Evolutionary conservation across 2,113 vertebrate genomes (phyloP), one percentile per base, ranked within the genome.

Genomic region (Corydoras maculifer): DNA sequence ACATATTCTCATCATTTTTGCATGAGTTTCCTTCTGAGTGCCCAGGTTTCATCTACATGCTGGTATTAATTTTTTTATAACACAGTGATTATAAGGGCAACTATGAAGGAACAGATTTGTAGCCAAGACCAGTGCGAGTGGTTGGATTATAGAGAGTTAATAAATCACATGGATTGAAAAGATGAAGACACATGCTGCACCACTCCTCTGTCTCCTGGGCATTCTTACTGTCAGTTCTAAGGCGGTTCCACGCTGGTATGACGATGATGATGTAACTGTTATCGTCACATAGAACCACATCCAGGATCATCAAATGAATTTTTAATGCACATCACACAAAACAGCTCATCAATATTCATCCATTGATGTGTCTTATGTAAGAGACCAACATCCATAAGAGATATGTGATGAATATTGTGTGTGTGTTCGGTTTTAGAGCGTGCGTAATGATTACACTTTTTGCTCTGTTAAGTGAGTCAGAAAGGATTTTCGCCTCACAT

Each of bases 261-360:
- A 9, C 6, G 63, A 32, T 25, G 50, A 57, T 70, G 71, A 78
- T 72, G 69, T 75, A 76, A 73, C 66, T 15, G 30, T 49, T 62
- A 61, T 65, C 51, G 30, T 68, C 57, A 68, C 58, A 57, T 54
- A 69, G 55, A 78, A 70, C 65, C 57, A 60, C 58, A 49, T 12
- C 65, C 35, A 54, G 49, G 25, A 31, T 53, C 64, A 14, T 35
- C 53, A n/a, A 32, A 75, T 70, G 70, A 76, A 82, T 79, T 58
- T 72, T 59, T 68, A 74, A 80, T 76, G 67, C 74, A 74, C 55
- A 66, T 72, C 32, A 65, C 65, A 73, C 77, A 83, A 85, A 86
- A 83, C 77, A 83, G 79, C 74, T 62, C 75, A 86, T 79, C 80
- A 87, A 88, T 86, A 89, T 87, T 85, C 63, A 88, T 83, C 69